Conservation (phyloP, 2,113 vertebrate species). For the Noturus placidus region DNA sequence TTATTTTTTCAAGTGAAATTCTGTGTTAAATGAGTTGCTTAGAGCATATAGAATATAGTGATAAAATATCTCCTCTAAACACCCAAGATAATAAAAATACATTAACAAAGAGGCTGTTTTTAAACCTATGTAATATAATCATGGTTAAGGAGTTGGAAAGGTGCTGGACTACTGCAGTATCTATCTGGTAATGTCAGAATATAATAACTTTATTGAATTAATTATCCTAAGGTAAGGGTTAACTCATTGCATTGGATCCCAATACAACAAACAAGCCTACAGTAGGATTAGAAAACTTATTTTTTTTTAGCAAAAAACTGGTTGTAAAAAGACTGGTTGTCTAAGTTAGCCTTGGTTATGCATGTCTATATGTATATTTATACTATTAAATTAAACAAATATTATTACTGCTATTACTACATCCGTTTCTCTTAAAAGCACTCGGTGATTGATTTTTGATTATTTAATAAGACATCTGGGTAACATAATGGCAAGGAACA, state of each 20-base stretch:
- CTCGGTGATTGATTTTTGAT: not conserved
- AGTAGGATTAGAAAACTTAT: not conserved
- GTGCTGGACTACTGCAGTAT: not conserved
- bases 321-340: not conserved
- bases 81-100: not conserved
- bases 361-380: not conserved
- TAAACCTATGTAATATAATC: not conserved
- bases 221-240: not conserved
- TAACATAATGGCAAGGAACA: conserved; percentile 1
- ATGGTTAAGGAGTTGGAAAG: not conserved
- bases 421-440: not conserved
- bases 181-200: not conserved
- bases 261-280: not conserved
- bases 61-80: conserved; percentile 6
- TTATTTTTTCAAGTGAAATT: not conserved
- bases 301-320: not conserved
- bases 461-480: conserved; percentile 8
- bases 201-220: not conserved
- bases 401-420: not conserved
- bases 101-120: not conserved
- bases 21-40: not conserved
- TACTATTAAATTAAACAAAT: not conserved
- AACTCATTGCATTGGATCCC: not conserved
- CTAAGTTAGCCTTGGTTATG: not conserved
- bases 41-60: not conserved